Evolutionary conservation across 2,797 vertebrate genomes (phyloP).

Genomic region (Halcyon badia): DNA sequence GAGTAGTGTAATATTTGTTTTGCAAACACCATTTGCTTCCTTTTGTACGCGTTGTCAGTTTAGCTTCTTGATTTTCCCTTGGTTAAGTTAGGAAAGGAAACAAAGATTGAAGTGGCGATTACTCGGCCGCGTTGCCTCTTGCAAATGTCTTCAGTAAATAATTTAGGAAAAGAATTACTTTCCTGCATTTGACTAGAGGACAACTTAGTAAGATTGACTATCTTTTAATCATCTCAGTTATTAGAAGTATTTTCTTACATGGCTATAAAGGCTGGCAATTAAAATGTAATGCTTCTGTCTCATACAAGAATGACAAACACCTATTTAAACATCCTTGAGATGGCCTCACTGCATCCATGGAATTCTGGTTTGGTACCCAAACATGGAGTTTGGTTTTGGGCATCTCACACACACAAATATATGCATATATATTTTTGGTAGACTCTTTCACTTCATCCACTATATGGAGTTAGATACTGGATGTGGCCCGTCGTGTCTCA

Average conservation of each 20-base stretch:
- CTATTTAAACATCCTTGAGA: neutral
- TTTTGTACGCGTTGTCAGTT: neutral
- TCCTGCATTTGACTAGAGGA: neutral
- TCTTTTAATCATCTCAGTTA: conserved; percentile 41
- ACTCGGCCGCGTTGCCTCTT: neutral
- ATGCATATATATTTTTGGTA: neutral
- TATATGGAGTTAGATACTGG: neutral
- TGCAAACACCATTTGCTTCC: neutral
- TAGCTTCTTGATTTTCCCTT: neutral
- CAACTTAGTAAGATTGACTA: neutral
- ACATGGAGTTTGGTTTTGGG: neutral
- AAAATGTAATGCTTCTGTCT: conserved; percentile 6
- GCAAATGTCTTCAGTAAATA: conserved; percentile 24
- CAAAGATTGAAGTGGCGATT: neutral
- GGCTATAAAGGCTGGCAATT: conserved; percentile 29
- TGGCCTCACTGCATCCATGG: neutral
- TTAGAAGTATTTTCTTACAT: conserved; percentile 26
- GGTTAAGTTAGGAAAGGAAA: neutral
- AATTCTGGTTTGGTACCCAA: neutral
- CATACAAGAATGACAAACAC: neutral
- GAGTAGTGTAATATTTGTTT: neutral
- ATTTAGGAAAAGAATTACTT: conserved; percentile 33
- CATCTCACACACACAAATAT: fast-evolving
- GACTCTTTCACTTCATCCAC: neutral
- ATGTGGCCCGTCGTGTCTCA: neutral